These are phyloP conservation scores for Drosophila suboccidentalis DNA, from an alignment of 2,888 invertebrate species.

Conservation along the genomic window DNA sequence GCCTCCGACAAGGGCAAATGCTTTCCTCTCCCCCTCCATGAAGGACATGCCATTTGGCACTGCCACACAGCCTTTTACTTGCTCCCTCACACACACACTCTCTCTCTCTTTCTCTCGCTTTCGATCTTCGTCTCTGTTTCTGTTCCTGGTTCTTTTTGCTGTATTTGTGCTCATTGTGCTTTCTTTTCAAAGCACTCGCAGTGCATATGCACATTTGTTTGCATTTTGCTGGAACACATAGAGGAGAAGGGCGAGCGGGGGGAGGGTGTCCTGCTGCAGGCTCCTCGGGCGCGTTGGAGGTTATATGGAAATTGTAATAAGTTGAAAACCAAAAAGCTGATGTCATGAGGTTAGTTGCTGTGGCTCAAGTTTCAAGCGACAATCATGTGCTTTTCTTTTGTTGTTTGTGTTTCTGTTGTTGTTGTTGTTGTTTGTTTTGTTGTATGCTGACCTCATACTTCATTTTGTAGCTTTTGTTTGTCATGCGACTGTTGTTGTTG, in stretches of 20 bases:
- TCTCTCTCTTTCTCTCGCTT: background rate
- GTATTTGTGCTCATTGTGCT: constrained; percentile 45
- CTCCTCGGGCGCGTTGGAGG: constrained; percentile 61
- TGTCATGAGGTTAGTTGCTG: constrained; percentile 81
- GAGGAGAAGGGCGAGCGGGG: background rate
- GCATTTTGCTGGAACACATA: constrained; percentile 44
- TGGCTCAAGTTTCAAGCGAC: constrained; percentile 81
- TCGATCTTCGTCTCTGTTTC: constrained; percentile 2
- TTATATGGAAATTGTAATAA: constrained; percentile 82
- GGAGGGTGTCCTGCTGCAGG: constrained; percentile 43
- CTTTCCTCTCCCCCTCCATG: constrained; percentile 30
- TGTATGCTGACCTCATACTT: constrained; percentile 79
- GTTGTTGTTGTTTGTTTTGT: constrained; percentile 44
- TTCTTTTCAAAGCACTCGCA: constrained; percentile 62
- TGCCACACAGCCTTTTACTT: constrained; percentile 40
- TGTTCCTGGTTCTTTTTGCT: constrained; percentile 23
- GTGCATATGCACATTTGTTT: constrained; percentile 78
- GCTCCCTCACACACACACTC: background rate
- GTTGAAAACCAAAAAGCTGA: constrained; percentile 82
- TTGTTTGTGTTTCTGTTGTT: constrained; percentile 22
- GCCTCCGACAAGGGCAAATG: constrained; percentile 49
- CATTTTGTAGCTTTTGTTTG: constrained; percentile 81
- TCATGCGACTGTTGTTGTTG: constrained; percentile 43
- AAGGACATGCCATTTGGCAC: constrained; percentile 72
- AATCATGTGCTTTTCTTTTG: constrained; percentile 79